Base-by-base conservation (phyloP, 2,797 vertebrate genomes). In the Ceyx erithaca region DNA sequence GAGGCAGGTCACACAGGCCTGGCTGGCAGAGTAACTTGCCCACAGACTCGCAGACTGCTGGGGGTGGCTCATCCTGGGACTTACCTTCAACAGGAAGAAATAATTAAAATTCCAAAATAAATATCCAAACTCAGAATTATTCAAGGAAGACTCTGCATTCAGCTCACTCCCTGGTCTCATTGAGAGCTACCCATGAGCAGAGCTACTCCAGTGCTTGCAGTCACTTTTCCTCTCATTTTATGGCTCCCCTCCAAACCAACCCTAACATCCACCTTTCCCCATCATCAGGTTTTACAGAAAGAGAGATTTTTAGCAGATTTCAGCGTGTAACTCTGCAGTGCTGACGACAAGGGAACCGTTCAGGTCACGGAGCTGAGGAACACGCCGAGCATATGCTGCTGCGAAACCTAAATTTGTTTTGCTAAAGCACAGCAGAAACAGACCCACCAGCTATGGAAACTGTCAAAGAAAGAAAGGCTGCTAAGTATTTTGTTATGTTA, bases 371-470 rank as follows among this genome's bases (percentile, higher is more conserved):
- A 78, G 84, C 78, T 9, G 6, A 93, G 68, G 81, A 90, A 89
- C 64, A 40, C 1, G 7, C 71, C 75, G 84, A 92, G 40, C 61
- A 54, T 40, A 67, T 33, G 66, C 66, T 46, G 35, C 79, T 63
- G 49, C 9, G 13, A 88, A 86, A 58, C 61, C 54, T 33, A 14
- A 73, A 90, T 91, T 90, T 80, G 77, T 71, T 93, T 94, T 93
- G 40, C 91, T 88, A 82, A 82, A 63, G 64, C 64, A 62, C 46
- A 54, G 79, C 73, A 88, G 52, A 82, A 77, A 90, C 55, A 81
- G 78, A 93, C 49, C 91, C 78, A 94, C n/a, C 89, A 93, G 92
- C 84, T 86, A 89, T 7, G 62, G 80, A 94, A 96, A 92, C 81
- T 71, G 72, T 35, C 76, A 85, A 78, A 87, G 77, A 93, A 55